phyloP scores from a whole-genome alignment of 1,140 invertebrate genomes.

The Cydia amplana region DNA sequence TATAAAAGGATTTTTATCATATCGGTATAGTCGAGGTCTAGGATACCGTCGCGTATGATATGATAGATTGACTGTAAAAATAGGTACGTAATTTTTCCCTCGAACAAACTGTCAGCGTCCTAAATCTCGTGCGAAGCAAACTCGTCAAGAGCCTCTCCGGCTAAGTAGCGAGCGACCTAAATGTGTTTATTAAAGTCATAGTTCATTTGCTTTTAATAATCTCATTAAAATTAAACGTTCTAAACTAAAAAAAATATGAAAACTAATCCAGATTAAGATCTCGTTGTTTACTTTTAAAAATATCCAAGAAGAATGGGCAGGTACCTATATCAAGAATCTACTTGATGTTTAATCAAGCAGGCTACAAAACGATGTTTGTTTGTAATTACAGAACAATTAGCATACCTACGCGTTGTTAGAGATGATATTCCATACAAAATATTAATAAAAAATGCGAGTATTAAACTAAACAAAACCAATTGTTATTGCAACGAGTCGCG shows the following conservation, averaged over 20 bases:
- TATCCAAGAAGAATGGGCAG: too few relatives aligned
- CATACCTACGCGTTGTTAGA: not conserved
- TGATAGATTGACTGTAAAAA: not conserved
- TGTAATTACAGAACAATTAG: not conserved
- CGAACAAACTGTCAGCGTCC: not conserved
- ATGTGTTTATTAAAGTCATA: not conserved
- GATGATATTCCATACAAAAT: not conserved
- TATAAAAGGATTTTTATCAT: too few relatives aligned
- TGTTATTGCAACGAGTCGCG: too few relatives aligned
- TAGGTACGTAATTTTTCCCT: not conserved
- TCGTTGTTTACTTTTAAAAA: too few relatives aligned
- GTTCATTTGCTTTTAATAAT: not conserved
- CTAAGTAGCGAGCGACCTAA: not conserved
- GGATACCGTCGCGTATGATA: too few relatives aligned
- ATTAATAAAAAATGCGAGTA: not conserved
- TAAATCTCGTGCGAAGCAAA: slow-evolving; percentile 7
- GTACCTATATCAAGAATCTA: too few relatives aligned
- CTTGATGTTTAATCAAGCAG: too few relatives aligned
- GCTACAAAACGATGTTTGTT: not conserved
- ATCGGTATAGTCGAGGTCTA: too few relatives aligned
- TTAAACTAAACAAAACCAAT: not conserved
- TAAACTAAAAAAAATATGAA: not conserved
- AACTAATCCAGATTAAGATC: too few relatives aligned
- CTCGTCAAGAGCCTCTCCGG: not conserved
- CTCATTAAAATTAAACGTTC: not conserved